phyloP scores from a whole-genome alignment of 2,113 vertebrate species.

The Okapia johnstoni region DNA sequence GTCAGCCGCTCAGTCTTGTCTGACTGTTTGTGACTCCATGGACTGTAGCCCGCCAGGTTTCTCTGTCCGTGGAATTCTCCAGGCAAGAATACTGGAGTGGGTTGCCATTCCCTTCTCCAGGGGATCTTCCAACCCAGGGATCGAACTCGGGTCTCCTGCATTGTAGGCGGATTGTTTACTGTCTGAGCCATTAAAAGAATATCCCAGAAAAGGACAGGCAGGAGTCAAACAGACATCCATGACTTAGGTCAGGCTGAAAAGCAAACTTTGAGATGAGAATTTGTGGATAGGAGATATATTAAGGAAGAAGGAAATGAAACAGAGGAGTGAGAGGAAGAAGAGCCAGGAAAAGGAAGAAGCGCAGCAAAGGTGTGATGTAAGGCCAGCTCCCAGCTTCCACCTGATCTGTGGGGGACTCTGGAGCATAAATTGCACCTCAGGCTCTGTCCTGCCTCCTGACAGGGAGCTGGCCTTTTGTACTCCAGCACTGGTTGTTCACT shows the following conservation, averaged over 20 bases:
- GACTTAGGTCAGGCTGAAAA: background rate
- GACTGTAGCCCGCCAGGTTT: background rate
- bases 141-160: background rate
- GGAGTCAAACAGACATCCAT: background rate
- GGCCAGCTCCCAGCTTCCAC: background rate
- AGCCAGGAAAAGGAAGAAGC: background rate
- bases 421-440: background rate
- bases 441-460: background rate
- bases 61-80: background rate
- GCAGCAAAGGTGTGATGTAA: background rate
- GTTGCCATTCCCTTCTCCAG: background rate
- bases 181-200: background rate
- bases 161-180: background rate
- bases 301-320: background rate
- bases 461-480: background rate
- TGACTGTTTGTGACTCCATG: background rate
- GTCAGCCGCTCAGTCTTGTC: background rate
- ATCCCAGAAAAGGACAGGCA: background rate
- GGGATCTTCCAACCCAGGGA: background rate
- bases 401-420: fast-evolving
- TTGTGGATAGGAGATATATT: background rate
- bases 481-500: fast-evolving
- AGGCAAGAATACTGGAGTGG: background rate
- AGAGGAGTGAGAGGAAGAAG: background rate
- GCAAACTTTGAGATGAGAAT: background rate